Base-by-base conservation (phyloP, 2,113 vertebrate genomes). In the Galemys pyrenaicus region DNA sequence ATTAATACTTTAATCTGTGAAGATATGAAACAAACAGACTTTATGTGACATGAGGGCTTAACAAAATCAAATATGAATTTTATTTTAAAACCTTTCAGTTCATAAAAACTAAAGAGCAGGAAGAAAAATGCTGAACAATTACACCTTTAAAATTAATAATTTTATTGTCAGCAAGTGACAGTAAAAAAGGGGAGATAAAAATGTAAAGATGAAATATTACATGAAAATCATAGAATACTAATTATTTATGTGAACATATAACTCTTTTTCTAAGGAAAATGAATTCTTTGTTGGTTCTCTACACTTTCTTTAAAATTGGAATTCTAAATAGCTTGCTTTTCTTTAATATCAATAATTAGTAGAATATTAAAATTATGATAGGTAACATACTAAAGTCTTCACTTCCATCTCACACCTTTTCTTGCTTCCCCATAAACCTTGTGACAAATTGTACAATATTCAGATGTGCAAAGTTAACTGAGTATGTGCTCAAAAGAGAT, bases 21-120 rank as follows among this genome's bases (percentile, higher is more conserved):
- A 84, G 84, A 26, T 74, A 90, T 19, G 11, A 37, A 93, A 73
- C 5, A 90, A 96, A 75, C 2, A 89, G 22, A 4, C 16, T 94
- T 95, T 77, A 75, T 67, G 32, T 90, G 77, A 92, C 85, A 87
- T 65, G n/a, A 74, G 35, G 32, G 10, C 10, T 87, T 94, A 94
- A 92, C 56, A 92, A 71, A 88, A n/a, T 90, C 37, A 92, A 94
- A 62, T 44, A 44, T 32, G 4, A 90, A 95, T 93, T 94, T 89
- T 60, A 92, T 62, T 85, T 92, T 58, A 87, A 94, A 74, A 70
- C 19, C 79, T 70, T 73, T 78, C 22, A 70, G 41, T 81, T 96
- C 44, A 83, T 91, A 83, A 88, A 86, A 82, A 54, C 24, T 54
- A 92, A 86, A 60, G 4, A 89, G 20, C 24, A 39, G 54, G 32